A percentile compares a stretch with the other conserved stretches of the same genome.
These are phyloP conservation scores for Scolanthus callimorphus DNA, from an alignment of 92 coral and sea anemone species.

Conservation along the genomic window DNA sequence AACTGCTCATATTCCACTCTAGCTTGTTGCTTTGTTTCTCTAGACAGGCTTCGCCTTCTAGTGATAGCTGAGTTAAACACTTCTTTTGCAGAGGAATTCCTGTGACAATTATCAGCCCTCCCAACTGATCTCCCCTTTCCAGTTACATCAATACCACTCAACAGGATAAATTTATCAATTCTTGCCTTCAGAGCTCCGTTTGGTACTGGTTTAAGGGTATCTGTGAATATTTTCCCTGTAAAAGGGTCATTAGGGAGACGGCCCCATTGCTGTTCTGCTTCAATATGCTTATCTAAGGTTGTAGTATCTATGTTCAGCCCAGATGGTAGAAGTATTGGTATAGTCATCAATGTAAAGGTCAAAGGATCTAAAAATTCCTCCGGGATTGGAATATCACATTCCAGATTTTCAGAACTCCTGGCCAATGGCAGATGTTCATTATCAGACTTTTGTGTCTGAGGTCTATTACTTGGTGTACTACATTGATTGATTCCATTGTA, in stretches of 20 bases:
- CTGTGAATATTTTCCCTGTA: conserved; percentile 80
- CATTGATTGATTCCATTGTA: conserved; percentile 24
- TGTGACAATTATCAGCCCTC: conserved; percentile 20
- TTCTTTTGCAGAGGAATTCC: too few species aligned
- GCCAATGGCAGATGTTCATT: background rate
- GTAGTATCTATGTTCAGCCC: conserved; percentile 82
- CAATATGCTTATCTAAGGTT: conserved; percentile 87
- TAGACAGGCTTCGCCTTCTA: too few species aligned
- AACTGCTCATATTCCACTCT: too few species aligned
- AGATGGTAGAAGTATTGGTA: conserved; percentile 89
- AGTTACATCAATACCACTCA: conserved; percentile 51
- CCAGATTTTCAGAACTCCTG: background rate
- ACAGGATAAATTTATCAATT: conserved; percentile 79
- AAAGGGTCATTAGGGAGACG: conserved; percentile 90
- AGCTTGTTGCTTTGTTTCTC: too few species aligned
- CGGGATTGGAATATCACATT: conserved; percentile 52
- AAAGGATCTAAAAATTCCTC: conserved; percentile 89
- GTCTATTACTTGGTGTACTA: background rate
- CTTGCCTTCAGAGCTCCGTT: conserved; percentile 85
- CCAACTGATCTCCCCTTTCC: conserved; percentile 78
- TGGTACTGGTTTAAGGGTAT: conserved; percentile 64
- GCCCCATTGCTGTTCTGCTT: conserved; percentile 80
- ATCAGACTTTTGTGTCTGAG: background rate
- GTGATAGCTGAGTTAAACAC: too few species aligned
- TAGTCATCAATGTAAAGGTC: conserved; percentile 81